Base-by-base conservation (phyloP, 1,140 invertebrate species). In the Acromyrmex echinatior region DNA sequence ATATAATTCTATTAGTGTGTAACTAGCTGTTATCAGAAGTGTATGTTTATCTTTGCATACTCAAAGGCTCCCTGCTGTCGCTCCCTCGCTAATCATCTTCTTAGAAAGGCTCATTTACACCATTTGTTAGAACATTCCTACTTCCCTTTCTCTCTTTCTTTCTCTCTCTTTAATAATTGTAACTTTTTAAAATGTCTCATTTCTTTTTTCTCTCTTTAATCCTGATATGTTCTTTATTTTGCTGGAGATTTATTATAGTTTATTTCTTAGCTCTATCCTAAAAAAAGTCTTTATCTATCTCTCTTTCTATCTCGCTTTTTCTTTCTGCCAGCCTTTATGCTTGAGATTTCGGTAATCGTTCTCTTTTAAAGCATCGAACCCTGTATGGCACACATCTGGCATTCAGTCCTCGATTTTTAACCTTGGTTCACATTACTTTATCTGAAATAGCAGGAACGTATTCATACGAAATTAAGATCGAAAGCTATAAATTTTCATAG, bases 101-200 rank as follows among this genome's bases (percentile, higher is more conserved):
- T 25, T n/a, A 82, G 56, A 87, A 88, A 76, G 56, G 31, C n/a
- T 80, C 84, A 66, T 91, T 91, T 85, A 73, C 87, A 66, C 66
- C 35, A 25, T 62, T 31, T 21, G 21, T 60, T 82, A 62, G 3
- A 68, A 39, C 25, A 6, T 82, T n/a, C 14, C n/a, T 71, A 14
- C 14, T 5, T 21, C 18, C 62, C 3, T 56, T 35, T 58, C n/a
- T 73, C 12, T 49, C 14, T 18, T 6, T 21, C 6, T 66, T 7
- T n/a, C 6, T 21, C 62, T 65, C 45, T 21, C 18, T 51, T 73
- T 60, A 66, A 39, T 80, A 56, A 58, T n/a, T 80, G 12, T 4
- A 45, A 1, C 10, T 71, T 58, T 81, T 39, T 70, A 0, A 56
- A 21, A 68, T 31, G 28, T 70, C 7, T 31, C 0, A 1, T 35